Base-by-base conservation (phyloP, 2,888 invertebrate genomes). In the Platycheirus rosarum region DNA sequence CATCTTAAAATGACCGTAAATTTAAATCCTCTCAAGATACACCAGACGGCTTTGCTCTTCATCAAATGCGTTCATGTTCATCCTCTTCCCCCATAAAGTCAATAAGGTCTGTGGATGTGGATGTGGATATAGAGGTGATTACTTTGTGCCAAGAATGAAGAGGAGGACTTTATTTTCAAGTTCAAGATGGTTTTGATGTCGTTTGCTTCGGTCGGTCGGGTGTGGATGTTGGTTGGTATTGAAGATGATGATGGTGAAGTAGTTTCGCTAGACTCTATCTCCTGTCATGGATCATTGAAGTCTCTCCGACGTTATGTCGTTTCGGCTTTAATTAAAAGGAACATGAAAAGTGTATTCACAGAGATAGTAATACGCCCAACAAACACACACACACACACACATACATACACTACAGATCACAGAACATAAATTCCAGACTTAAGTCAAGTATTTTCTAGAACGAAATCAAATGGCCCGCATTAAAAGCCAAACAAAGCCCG, bases 1-100 rank as follows among this genome's bases (percentile, higher is more conserved):
- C 65, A 74, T 44, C 80, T 79, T 71, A 75, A 78, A 73, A 80
- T 73, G 84, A 71, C 69, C 73, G 84, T 85, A 85, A 85, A 84
- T 84, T 85, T 85, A 57, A 79, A 79, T 84, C 79, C 69, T 78
- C 53, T 57, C n/a, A 44, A 62, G 51, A 66, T 32, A 66, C 57
- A 57, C 60, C 42, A 60, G 60, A 26, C 57, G 60, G 69, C 37
- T 60, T 40, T 46, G 14, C 37, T 48, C 18, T 16, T 29, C 68
- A 60, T 60, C 60, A 60, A 48, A 42, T 55, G 55, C 73, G 65
- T 40, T 40, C 29, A 55, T 73, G 65, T 40, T 40, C 29, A 55
- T 73, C 73, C 55, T 68, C 55, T 60, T 46, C 46, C 23, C 26
- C 51, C n/a, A n/a, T n/a, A n/a, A n/a, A 29, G 26, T 51, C 23